Base-by-base conservation (phyloP, 1,140 invertebrate genomes). In the Drosophila littoralis region DNA sequence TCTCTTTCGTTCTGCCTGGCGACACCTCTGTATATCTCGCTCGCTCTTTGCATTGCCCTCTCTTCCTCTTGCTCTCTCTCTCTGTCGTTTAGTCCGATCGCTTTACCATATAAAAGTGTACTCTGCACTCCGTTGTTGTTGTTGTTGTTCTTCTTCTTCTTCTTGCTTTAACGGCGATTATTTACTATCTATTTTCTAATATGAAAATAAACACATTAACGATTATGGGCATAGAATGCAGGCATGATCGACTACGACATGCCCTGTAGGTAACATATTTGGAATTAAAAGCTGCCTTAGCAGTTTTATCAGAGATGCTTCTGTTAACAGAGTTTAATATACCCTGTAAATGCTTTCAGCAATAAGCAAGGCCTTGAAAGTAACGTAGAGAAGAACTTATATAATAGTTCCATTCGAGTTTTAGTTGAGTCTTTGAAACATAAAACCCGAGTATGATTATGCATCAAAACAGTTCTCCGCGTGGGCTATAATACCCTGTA, bases 111-210 rank as follows among this genome's bases (percentile, higher is more conserved):
- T 60, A 43, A 54, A 45, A 55, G 65, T 82, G 81, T 83, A 83
- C 80, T 83, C 76, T 86, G 81, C 74, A 86, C 82, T 77, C 50
- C 3, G 15, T 48, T 48, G 45, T 22, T 33, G 12, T 33, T 59
- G 28, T 45, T 45, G 15, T 28, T 54, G 33, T 54, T 54, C 13
- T n/a, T 59, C 10, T 45, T 45, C 9, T 22, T 52, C 32, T 52
- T 36, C 32, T n/a, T 32, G 12, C 33, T 38, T 38, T 1, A 32
- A 46, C 35, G 17, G 60, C 46, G 60, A 40, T 54, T 43, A 36
- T 10, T 70, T 80, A 83, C 80, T 88, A 88, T 88, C 83, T 86
- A 82, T 86, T 88, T 67, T 84, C 68, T 70, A 64, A 67, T 66
- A 78, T 59, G 60, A 76, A 85, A 78, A 77, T 64, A 81, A 88